phyloP scores from a whole-genome alignment of 2,113 vertebrate species.

The Ondatra zibethicus region DNA sequence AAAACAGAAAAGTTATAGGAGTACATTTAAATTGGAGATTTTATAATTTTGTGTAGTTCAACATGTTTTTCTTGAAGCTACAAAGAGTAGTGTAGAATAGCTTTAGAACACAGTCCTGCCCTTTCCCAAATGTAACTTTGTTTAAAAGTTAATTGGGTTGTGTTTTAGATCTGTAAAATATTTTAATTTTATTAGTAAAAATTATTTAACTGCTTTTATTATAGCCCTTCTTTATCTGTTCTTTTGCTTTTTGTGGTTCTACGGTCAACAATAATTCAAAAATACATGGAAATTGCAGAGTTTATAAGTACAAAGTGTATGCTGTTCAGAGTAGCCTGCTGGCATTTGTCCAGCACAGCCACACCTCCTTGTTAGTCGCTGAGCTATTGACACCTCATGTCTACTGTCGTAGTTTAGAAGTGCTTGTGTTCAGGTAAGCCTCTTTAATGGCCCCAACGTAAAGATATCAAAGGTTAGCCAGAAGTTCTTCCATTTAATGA shows the following conservation, averaged over 20 bases:
- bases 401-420: neutral
- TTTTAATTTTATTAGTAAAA: constrained; percentile 59
- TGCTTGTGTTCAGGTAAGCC: neutral
- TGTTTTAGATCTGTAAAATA: constrained; percentile 59
- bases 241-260: neutral
- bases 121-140: constrained; percentile 48
- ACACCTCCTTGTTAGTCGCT: neutral
- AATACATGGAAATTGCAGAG: neutral
- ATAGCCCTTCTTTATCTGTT: neutral
- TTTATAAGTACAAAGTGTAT: neutral
- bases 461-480: neutral
- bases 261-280: neutral
- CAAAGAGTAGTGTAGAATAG: neutral
- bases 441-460: neutral
- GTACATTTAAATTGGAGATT: constrained; percentile 52
- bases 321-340: neutral
- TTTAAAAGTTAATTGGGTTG: constrained; percentile 35
- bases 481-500: neutral
- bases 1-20: constrained; percentile 11
- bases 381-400: neutral
- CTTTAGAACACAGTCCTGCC: constrained; percentile 40
- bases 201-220: constrained; percentile 50
- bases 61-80: constrained; percentile 49
- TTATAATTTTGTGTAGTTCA: constrained; percentile 43
- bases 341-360: neutral